These are phyloP conservation scores for Brenthis daphne DNA, from an alignment of 2,888 invertebrate genomes.

Conservation along the genomic window DNA sequence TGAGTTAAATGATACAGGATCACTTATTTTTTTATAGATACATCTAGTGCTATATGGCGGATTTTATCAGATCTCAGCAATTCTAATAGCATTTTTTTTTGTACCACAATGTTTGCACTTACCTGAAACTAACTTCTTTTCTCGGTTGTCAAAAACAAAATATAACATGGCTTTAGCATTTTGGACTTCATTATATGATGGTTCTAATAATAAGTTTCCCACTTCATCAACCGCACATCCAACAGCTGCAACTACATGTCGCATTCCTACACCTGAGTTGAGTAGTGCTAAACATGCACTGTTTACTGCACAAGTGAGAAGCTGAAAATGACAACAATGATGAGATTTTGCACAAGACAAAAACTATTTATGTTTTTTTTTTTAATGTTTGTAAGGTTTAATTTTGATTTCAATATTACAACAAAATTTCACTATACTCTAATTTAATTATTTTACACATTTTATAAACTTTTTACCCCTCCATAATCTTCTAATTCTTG, in stretches of 20 bases:
- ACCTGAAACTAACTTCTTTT: slow-evolving; percentile 64
- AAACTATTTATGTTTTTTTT: not conserved
- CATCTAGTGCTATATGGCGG: no score
- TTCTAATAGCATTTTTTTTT: no score
- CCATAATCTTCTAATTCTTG: slow-evolving; percentile 94
- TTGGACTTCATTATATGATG: slow-evolving; percentile 75
- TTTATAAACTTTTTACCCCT: slow-evolving; percentile 80
- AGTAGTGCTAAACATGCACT: slow-evolving; percentile 91
- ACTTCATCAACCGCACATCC: slow-evolving; percentile 86
- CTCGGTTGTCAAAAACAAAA: slow-evolving; percentile 87
- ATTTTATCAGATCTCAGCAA: no score
- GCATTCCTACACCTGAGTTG: slow-evolving; percentile 92
- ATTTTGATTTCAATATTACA: no score
- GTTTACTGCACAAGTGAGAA: slow-evolving; percentile 91
- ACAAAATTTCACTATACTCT: no score
- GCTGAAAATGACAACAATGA: slow-evolving; percentile 64
- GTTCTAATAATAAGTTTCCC: slow-evolving; percentile 85
- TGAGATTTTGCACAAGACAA: not conserved
- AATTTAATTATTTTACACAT: not conserved
- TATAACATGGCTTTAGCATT: slow-evolving; percentile 84
- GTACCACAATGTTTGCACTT: slow-evolving; percentile 28
- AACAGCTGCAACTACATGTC: slow-evolving; percentile 90
- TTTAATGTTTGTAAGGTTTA: no score
- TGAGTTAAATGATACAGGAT: no score
- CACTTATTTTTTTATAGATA: no score